phyloP scores from a whole-genome alignment of 2,888 invertebrate species.

The Frankliniella fusca region DNA sequence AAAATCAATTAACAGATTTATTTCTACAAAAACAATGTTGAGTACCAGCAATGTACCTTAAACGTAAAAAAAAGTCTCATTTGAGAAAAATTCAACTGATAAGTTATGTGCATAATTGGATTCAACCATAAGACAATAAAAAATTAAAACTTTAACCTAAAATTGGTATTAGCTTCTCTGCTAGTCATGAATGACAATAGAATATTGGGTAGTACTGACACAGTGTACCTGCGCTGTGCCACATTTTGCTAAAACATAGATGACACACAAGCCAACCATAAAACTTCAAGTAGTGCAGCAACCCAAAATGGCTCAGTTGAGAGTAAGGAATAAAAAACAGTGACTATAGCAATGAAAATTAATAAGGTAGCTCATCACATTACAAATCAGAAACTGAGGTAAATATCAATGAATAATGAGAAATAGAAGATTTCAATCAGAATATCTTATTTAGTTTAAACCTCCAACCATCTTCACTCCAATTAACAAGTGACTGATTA shows the following conservation, averaged over 20 bases:
- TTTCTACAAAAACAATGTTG: background rate
- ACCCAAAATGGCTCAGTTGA: no score
- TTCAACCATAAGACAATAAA: background rate
- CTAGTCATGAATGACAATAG: background rate
- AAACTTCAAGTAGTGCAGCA: no score
- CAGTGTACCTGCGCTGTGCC: constrained; percentile 6
- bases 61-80: background rate
- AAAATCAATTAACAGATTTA: background rate
- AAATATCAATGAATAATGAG: background rate
- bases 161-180: background rate
- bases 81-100: background rate
- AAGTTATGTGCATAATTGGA: background rate
- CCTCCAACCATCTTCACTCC: background rate
- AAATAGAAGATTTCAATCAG: background rate
- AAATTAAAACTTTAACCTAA: background rate
- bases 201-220: background rate
- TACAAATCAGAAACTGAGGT: background rate
- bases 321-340: no score
- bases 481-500: background rate
- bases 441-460: background rate
- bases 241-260: background rate
- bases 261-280: no score
- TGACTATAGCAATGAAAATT: background rate
- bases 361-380: background rate
- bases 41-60: background rate